These are phyloP conservation scores for Cryptomyrus ogoouensis DNA, from an alignment of 2,113 vertebrate genomes.

Conservation along the genomic window DNA sequence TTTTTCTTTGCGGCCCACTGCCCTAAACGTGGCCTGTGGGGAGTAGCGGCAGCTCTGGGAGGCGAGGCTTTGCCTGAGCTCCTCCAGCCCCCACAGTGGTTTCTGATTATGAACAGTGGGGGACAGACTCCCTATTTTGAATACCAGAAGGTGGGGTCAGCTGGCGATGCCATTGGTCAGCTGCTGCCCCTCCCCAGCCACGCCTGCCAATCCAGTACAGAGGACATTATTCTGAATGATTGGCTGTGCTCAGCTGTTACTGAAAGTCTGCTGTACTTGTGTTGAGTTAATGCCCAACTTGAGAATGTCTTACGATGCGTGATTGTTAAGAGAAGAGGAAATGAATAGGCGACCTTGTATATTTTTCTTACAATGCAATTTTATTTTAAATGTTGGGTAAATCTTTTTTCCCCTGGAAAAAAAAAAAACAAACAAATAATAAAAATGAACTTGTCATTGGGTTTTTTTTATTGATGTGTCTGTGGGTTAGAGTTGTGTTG, in stretches of 20 bases:
- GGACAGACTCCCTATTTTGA: background rate
- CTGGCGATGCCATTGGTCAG: background rate
- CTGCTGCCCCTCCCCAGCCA: background rate
- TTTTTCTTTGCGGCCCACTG: background rate
- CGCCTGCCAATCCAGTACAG: background rate
- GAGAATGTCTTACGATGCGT: background rate
- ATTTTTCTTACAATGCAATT: conserved; percentile 18
- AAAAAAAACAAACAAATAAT: background rate
- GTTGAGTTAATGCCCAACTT: background rate
- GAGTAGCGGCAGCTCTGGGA: background rate
- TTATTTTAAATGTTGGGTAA: conserved; percentile 20
- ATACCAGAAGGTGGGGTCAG: background rate
- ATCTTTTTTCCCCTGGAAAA: background rate
- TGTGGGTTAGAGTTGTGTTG: background rate
- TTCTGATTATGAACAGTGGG: background rate
- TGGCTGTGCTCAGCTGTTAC: background rate
- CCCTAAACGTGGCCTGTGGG: background rate
- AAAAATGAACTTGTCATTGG: background rate
- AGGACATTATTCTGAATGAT: background rate
- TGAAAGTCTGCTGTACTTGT: conserved; percentile 2
- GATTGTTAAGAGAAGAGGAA: background rate
- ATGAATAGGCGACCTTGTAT: background rate
- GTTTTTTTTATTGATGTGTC: background rate
- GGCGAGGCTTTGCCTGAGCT: background rate
- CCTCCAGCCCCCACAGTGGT: background rate